Conservation (phyloP, 2,888 invertebrate species). For the Orgyia antiqua region DNA sequence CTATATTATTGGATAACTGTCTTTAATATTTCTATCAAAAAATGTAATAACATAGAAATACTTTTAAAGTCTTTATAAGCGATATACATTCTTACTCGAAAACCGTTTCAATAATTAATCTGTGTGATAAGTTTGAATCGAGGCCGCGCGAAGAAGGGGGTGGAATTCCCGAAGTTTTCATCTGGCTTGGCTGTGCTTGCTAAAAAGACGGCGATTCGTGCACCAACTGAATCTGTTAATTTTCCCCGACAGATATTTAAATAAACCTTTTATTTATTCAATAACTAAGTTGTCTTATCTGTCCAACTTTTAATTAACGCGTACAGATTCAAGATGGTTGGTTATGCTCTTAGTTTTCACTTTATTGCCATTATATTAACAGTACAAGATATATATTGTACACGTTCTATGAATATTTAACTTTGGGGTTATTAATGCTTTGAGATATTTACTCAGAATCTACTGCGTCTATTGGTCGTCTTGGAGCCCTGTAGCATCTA, state of each 20-base stretch:
- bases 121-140: conserved; percentile 36
- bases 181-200: conserved; percentile 14
- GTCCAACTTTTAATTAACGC: conserved; percentile 51
- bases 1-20: no score
- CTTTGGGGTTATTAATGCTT: no score
- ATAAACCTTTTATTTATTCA: conserved; percentile 48
- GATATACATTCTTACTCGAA: no score
- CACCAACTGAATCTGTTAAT: conserved; percentile 29
- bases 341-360: conserved; percentile 7
- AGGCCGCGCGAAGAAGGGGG: conserved; percentile 10
- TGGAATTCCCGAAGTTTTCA: conserved; percentile 27
- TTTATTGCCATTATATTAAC: conserved; percentile 3
- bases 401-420: conserved; percentile 6
- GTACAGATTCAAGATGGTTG: conserved; percentile 22
- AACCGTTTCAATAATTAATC: no score
- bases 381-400: no score
- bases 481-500: no score
- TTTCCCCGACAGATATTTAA: conserved; percentile 31
- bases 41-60: no score
- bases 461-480: no score
- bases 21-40: no score
- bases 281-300: conserved; percentile 46
- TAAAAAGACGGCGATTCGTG: conserved; percentile 28
- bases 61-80: no score
- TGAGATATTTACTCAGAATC: no score